Conservation (phyloP, 2,888 invertebrate species). For the Selenia dentaria region DNA sequence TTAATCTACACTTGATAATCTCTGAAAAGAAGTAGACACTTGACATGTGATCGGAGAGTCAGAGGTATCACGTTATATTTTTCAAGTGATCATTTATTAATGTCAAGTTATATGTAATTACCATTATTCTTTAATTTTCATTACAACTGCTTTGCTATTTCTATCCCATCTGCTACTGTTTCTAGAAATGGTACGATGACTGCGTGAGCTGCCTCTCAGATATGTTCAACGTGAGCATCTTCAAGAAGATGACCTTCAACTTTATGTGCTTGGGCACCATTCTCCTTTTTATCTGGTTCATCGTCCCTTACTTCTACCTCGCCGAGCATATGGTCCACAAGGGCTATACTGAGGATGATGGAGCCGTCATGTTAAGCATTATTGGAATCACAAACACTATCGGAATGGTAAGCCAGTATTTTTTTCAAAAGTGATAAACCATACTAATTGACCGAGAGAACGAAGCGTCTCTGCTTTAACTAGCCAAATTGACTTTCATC, state of each 20-base stretch:
- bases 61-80: too few relatives aligned
- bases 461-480: too few relatives aligned
- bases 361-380: constrained; percentile 92
- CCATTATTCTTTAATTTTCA: too few relatives aligned
- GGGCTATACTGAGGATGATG: constrained; percentile 88
- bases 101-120: too few relatives aligned
- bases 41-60: too few relatives aligned
- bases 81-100: too few relatives aligned
- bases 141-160: too few relatives aligned
- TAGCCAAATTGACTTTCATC: too few relatives aligned
- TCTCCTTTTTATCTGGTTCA: constrained; percentile 96
- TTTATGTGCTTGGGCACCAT: constrained; percentile 94
- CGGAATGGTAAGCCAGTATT: constrained; percentile 92
- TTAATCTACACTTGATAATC: too few relatives aligned
- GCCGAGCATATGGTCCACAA: constrained; percentile 91
- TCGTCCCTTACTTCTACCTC: constrained; percentile 97
- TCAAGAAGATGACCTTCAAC: constrained; percentile 90
- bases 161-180: constrained; percentile 16
- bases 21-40: too few relatives aligned
- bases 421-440: too few relatives aligned
- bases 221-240: constrained; percentile 91
- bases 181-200: constrained; percentile 75
- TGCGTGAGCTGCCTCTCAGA: constrained; percentile 63
- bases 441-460: too few relatives aligned
- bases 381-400: constrained; percentile 96